Conservation (phyloP, 2,888 invertebrate genomes). For the Suillia variegata region DNA sequence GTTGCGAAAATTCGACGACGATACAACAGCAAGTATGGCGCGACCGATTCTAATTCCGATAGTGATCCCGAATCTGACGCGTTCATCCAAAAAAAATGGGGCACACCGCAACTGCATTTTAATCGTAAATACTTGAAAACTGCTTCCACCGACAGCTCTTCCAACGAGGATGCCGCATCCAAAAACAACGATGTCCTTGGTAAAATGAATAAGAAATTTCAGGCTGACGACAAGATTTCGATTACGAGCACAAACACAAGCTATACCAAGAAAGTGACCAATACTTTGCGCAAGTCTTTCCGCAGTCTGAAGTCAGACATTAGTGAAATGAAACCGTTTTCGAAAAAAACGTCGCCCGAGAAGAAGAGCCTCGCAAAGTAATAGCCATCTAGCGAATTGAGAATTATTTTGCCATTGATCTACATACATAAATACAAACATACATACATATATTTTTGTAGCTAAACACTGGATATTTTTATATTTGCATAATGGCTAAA, state of each 20-base stretch:
- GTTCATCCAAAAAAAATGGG: slow-evolving; percentile 53
- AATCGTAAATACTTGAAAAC: slow-evolving; percentile 55
- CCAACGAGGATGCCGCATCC: slow-evolving; percentile 31
- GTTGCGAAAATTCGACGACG: slow-evolving; percentile 27
- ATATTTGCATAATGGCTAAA: too few relatives aligned
- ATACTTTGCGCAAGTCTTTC: slow-evolving; percentile 51
- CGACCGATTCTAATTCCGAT: slow-evolving; percentile 35
- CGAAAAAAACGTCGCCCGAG: slow-evolving; percentile 40
- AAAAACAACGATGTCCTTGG: slow-evolving; percentile 10
- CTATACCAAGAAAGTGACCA: slow-evolving; percentile 51
- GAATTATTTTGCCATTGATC: too few relatives aligned
- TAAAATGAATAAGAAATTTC: slow-evolving; percentile 8
- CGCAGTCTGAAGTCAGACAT: slow-evolving; percentile 50
- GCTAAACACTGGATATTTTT: too few relatives aligned
- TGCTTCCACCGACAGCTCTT: slow-evolving; percentile 37
- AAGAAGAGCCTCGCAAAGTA: slow-evolving; percentile 14
- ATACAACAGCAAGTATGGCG: slow-evolving; percentile 19
- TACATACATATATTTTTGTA: too few relatives aligned
- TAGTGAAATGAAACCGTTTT: slow-evolving; percentile 51
- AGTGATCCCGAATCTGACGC: slow-evolving; percentile 43
- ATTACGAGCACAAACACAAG: slow-evolving; percentile 48
- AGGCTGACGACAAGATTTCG: slow-evolving; percentile 46
- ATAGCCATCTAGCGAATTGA: too few relatives aligned
- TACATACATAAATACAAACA: too few relatives aligned
- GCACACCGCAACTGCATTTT: slow-evolving; percentile 56